These are phyloP conservation scores for Erebia epiphron DNA, from an alignment of 2,888 invertebrate genomes.

Conservation along the genomic window DNA sequence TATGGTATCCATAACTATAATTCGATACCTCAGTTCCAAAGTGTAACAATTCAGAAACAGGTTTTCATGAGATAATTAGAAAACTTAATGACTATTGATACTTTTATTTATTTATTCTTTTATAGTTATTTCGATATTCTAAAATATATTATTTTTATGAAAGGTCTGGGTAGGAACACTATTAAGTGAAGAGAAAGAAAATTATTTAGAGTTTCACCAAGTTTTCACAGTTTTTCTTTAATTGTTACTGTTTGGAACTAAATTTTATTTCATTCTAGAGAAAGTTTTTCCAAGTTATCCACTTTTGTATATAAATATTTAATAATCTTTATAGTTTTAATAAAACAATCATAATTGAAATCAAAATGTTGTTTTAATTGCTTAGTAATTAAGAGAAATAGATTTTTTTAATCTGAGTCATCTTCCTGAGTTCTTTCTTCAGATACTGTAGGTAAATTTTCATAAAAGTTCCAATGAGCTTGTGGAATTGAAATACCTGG, in stretches of 20 bases:
- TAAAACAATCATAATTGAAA: slow-evolving; percentile 3
- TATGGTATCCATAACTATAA: no score
- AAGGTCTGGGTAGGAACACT: slow-evolving; percentile 4
- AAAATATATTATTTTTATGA: slow-evolving; percentile 3
- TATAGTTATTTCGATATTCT: slow-evolving; percentile 5
- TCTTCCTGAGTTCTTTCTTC: slow-evolving; percentile 7
- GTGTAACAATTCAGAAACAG: slow-evolving; percentile 7
- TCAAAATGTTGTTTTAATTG: slow-evolving; percentile 6
- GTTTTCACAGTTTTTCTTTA: slow-evolving; percentile 1
- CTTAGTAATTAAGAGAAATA: slow-evolving; percentile 1
- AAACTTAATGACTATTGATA: slow-evolving; percentile 3
- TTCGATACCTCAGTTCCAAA: slow-evolving; percentile 6
- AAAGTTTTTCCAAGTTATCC: slow-evolving; percentile 4
- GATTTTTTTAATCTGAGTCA: slow-evolving; percentile 3
- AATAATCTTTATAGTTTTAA: slow-evolving; percentile 6
- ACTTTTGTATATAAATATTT: slow-evolving; percentile 1
- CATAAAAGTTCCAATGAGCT: slow-evolving; percentile 7
- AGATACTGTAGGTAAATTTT: slow-evolving; percentile 4
- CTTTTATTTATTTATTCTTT: slow-evolving; percentile 6
- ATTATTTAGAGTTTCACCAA: slow-evolving; percentile 4
- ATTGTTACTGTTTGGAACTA: slow-evolving; percentile 5
- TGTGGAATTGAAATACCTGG: slow-evolving; percentile 4
- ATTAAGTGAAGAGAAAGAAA: slow-evolving; percentile 2
- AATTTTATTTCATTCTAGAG: slow-evolving; percentile 6
- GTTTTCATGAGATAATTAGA: slow-evolving; percentile 5